Evolutionary conservation across 2,797 vertebrate genomes (phyloP), one percentile per base, ranked within the genome.

Genomic region (Labeo calbasu): DNA sequence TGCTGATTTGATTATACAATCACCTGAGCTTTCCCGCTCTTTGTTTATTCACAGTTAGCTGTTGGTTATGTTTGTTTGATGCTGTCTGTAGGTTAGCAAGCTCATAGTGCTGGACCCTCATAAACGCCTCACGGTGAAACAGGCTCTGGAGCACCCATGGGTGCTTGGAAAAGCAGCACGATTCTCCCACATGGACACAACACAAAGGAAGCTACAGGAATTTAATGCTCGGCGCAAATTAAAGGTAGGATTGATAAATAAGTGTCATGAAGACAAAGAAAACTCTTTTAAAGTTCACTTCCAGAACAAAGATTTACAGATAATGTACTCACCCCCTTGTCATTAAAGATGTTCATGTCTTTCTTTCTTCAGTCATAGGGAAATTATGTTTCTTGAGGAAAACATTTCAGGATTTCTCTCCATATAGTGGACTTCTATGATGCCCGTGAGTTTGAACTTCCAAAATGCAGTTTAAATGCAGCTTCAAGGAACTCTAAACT

Each of bases 181-280:
- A 9, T 95, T 97, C 86, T 97, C 96, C 3, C 97, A 97, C 92
- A 97, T 98, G 97, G 97, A 97, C 89, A 96, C 95, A 43, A 95
- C 97, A 0, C 96, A 97, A 92, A 96, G 94, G 89, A 97, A 97
- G 55, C 92, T 97, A 14, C 95, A 96, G 91, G 97, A 98, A 86
- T 98, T 98, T 66, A 97, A 97, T 0, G 96, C 96, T 36, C 92
- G 96, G 2, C 92, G 96, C 85, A 98, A 97, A 15, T 94, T 97
- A 1, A 97, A 98, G 96, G 96, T 97, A 9, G 8, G 8, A 46
- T 1, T 66, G 15, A 19, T 19, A 32, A 66, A 19, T 32, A 66
- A 65, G 14, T 32, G 25, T 65, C 61, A 17, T 65, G 32, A 17
- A 65, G 25, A n/a, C 12, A 17, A 65, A 63, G 2, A 21, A 19